Base-by-base conservation (phyloP, 2,888 invertebrate genomes). In the Meteorus cinctellus region DNA sequence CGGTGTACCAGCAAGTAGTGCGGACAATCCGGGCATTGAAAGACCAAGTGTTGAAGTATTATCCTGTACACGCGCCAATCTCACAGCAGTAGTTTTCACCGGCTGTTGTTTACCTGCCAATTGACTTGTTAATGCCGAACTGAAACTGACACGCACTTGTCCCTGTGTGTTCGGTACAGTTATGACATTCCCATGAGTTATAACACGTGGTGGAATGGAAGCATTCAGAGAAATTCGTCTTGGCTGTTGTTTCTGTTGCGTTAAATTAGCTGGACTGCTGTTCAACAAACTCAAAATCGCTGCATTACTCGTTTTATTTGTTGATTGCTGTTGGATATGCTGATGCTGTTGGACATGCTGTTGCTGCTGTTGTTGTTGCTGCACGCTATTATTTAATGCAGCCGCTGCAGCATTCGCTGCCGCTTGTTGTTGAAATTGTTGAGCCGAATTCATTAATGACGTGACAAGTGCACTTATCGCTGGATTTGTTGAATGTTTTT, bases 371-470 rank as follows among this genome's bases (percentile, higher is more conserved):
- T 24, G 24, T n/a, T 69, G 51, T 31, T 71, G 75, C 78, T 85
- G 86, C 74, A 83, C 83, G 73, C 80, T 86, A 73, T 84, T 90
- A 79, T 91, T 92, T 31, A 91, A 91, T 48, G 87, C 85, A 72
- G 89, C 87, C 8, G 87, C 87, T 24, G 85, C 85, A 72, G 85
- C 85, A 75, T 87, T 87, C 19, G 88, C 88, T 86, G 89, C 89
- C 79, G 90, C 91, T 81, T 93, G 93, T 86, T 95, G 95, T 87
- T 94, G 94, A 88, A 95, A 95, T 87, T 95, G 95, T 88, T 95
- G 95, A 60, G 95, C 95, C 10, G 95, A 95, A 87, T 95, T 95
- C 94, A 95, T 95, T 55, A 96, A 92, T 87, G 95, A 95, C 79
- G 94, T 95, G 78, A 95, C 94, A 82, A 96, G 92, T 69, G 95